These are phyloP conservation scores for Oryctes rhinoceros DNA, from an alignment of 1,140 invertebrate species.

Conservation along the genomic window DNA sequence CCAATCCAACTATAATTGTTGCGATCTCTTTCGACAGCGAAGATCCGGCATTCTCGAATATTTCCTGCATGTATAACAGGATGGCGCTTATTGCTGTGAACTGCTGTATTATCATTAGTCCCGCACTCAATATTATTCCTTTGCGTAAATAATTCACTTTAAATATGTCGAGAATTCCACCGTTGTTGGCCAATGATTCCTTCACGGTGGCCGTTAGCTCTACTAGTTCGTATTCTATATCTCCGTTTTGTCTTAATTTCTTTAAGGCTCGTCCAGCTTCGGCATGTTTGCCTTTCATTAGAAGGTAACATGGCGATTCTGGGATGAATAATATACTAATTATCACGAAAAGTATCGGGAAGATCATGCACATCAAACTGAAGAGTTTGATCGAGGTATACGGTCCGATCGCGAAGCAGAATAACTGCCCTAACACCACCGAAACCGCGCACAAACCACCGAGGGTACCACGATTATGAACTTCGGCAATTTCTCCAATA, in stretches of 20 bases:
- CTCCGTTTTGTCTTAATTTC: slow-evolving; percentile 61
- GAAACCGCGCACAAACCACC: slow-evolving; percentile 46
- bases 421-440: slow-evolving; percentile 42
- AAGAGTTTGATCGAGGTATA: slow-evolving; percentile 65
- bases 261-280: not conserved
- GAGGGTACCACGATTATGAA: slow-evolving; percentile 51
- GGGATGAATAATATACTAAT: slow-evolving; percentile 65
- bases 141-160: slow-evolving; percentile 65
- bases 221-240: slow-evolving; percentile 51
- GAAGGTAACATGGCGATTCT: slow-evolving; percentile 32
- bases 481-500: slow-evolving; percentile 64
- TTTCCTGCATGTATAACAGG: slow-evolving; percentile 78
- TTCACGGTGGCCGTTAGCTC: not conserved
- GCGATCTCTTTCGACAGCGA: slow-evolving; percentile 66
- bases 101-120: slow-evolving; percentile 76
- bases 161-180: slow-evolving; percentile 64
- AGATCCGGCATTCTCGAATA: slow-evolving; percentile 70
- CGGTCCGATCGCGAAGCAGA: slow-evolving; percentile 67
- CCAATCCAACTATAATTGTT: slow-evolving; percentile 80
- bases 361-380: slow-evolving; percentile 60
- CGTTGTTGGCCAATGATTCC: slow-evolving; percentile 33
- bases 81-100: slow-evolving; percentile 83
- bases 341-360: slow-evolving; percentile 64
- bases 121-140: slow-evolving; percentile 72
- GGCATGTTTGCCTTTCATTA: slow-evolving; percentile 9